Evolutionary conservation across 2,888 invertebrate genomes (phyloP).

Genomic region (Nesidiocoris tenuis): DNA sequence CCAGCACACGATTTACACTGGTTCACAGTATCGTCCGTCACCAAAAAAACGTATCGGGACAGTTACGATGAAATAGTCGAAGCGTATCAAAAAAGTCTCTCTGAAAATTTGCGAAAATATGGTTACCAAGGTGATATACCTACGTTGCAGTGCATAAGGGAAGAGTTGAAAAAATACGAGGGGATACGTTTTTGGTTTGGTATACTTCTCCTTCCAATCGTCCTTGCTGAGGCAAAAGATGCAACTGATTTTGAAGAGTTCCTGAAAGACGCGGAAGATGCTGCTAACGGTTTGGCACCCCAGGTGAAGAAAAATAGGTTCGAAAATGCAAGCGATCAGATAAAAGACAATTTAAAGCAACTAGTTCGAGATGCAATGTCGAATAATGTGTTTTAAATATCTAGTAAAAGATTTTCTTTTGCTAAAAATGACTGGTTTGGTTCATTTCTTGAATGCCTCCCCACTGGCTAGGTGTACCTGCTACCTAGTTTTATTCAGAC

Average conservation of each 20-base stretch:
- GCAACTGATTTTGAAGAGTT: neutral
- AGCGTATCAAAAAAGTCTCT: neutral
- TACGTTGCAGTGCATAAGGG: neutral
- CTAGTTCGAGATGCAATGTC: too few species aligned
- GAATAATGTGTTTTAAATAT: too few species aligned
- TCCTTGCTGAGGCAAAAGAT: neutral
- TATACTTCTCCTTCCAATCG: neutral
- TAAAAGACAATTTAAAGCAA: too few species aligned
- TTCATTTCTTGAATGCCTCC: too few species aligned
- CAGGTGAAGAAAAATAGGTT: too few species aligned
- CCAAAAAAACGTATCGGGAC: neutral
- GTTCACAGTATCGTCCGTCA: neutral
- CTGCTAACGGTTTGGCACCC: too few species aligned
- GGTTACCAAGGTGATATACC: constrained; percentile 2
- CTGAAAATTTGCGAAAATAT: neutral
- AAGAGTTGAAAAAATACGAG: constrained; percentile 1
- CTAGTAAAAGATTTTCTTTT: too few species aligned
- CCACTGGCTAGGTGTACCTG: too few species aligned
- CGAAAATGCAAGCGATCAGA: too few species aligned
- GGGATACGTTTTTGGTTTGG: neutral
- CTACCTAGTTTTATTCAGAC: too few species aligned
- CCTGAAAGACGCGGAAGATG: neutral
- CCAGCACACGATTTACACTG: neutral
- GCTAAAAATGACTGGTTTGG: too few species aligned
- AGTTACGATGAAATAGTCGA: neutral